Evolutionary conservation across 2,888 invertebrate genomes (phyloP).

Genomic region (Physocephala rufipes): DNA sequence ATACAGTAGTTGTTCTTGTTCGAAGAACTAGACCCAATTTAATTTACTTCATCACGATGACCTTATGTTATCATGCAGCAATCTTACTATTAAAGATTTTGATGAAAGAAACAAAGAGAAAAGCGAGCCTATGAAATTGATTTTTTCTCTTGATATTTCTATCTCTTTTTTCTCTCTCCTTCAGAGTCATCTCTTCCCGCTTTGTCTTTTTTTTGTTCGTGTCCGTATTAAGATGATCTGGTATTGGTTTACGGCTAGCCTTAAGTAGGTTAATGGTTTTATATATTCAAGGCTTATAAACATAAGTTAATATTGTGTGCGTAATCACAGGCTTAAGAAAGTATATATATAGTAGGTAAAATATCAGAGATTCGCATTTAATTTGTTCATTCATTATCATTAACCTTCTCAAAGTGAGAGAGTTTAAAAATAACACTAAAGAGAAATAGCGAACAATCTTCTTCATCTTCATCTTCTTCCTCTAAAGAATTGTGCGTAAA

Average conservation of each 20-base stretch:
- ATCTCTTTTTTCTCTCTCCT: background rate
- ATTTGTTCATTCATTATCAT: too few relatives aligned
- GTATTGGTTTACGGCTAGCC: background rate
- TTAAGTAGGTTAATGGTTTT: slow-evolving; percentile 22
- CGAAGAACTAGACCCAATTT: slow-evolving; percentile 35
- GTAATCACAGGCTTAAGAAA: too few relatives aligned
- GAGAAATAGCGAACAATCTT: background rate
- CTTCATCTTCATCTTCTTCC: too few relatives aligned
- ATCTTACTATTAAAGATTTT: slow-evolving; percentile 29
- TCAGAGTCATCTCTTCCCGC: background rate
- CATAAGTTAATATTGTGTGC: background rate
- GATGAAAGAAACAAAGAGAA: background rate
- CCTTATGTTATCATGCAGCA: slow-evolving; percentile 36
- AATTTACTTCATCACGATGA: slow-evolving; percentile 43
- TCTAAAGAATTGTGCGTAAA: too few relatives aligned
- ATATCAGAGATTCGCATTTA: too few relatives aligned
- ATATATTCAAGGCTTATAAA: background rate
- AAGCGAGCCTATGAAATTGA: background rate
- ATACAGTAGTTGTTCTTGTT: slow-evolving; percentile 1
- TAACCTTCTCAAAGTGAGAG: too few relatives aligned
- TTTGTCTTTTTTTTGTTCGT: background rate
- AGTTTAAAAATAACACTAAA: too few relatives aligned
- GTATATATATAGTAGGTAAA: too few relatives aligned
- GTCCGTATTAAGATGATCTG: background rate
- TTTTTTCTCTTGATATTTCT: background rate